phyloP scores from a whole-genome alignment of 2,888 invertebrate genomes.

The Cheilosia grossa region DNA sequence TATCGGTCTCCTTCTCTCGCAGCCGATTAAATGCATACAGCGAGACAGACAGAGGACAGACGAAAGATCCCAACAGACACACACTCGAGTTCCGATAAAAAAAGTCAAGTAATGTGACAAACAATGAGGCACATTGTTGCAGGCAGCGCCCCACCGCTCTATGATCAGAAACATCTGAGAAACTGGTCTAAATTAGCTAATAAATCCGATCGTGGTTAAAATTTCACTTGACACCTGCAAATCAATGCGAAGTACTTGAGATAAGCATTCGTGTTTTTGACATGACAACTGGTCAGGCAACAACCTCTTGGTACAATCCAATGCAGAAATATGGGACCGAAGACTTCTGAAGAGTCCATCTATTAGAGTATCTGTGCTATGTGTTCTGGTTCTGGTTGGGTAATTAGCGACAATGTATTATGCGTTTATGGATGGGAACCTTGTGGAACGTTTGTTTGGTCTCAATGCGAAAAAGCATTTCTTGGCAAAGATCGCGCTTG shows the following conservation, averaged over 20 bases:
- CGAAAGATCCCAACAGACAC: background rate
- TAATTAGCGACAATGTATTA: conserved; percentile 55
- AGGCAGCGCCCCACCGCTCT: background rate
- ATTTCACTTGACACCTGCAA: conserved; percentile 50
- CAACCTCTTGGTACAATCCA: conserved; percentile 6
- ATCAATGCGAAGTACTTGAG: conserved; percentile 14
- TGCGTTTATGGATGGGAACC: background rate
- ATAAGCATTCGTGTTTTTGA: conserved; percentile 17
- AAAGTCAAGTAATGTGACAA: conserved; percentile 19
- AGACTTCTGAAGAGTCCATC: conserved; percentile 9
- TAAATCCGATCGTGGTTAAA: conserved; percentile 25
- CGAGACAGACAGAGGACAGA: background rate
- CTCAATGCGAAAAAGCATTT: too few species aligned
- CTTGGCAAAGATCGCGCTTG: too few species aligned
- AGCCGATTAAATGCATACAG: background rate
- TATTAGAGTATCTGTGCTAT: conserved; percentile 26
- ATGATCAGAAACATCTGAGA: background rate
- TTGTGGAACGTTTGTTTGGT: background rate
- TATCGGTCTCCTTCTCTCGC: background rate
- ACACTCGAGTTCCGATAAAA: background rate
- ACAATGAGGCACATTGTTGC: conserved; percentile 59
- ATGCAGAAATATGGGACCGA: background rate
- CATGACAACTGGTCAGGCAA: conserved; percentile 32
- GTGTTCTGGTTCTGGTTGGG: conserved; percentile 44
- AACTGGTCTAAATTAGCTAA: conserved; percentile 39